Evolutionary conservation across 64 coral and sea anemone species (phyloP).

Genomic region (Montipora efflorescens): DNA sequence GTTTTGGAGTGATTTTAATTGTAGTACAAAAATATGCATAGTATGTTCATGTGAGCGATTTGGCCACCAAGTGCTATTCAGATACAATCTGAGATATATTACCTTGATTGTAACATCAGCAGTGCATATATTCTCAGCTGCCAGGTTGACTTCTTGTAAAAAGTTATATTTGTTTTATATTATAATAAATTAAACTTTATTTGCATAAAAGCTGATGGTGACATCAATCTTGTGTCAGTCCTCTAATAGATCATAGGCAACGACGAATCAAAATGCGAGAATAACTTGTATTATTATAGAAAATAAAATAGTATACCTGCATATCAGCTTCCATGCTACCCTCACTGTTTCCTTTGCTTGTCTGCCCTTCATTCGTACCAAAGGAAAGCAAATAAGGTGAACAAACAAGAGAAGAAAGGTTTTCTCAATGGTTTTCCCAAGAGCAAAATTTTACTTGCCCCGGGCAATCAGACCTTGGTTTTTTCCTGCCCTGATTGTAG

Average conservation of each 20-base stretch:
- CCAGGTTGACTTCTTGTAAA: background rate
- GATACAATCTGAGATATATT: background rate
- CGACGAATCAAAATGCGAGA: too few relatives aligned
- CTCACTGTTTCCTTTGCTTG: background rate
- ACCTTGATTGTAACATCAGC: constrained; percentile 17
- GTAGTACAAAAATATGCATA: background rate
- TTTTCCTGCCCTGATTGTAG: background rate
- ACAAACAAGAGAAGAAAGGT: background rate
- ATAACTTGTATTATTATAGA: background rate
- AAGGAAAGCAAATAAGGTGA: constrained; percentile 10
- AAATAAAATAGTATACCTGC: constrained; percentile 2
- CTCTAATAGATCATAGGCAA: too few relatives aligned
- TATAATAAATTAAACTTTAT: too few relatives aligned
- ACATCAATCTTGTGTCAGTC: too few relatives aligned
- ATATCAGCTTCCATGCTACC: background rate
- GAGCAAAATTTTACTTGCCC: background rate
- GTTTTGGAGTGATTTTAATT: constrained; percentile 3
- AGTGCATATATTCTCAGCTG: background rate
- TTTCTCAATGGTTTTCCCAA: background rate
- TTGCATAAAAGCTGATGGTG: too few relatives aligned
- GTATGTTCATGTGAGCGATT: background rate
- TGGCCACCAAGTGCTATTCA: background rate
- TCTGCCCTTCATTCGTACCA: constrained; percentile 18
- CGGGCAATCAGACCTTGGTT: background rate
- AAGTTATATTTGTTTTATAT: too few relatives aligned